phyloP scores from a whole-genome alignment of 1,140 invertebrate genomes.

The Eurosta solidaginis region DNA sequence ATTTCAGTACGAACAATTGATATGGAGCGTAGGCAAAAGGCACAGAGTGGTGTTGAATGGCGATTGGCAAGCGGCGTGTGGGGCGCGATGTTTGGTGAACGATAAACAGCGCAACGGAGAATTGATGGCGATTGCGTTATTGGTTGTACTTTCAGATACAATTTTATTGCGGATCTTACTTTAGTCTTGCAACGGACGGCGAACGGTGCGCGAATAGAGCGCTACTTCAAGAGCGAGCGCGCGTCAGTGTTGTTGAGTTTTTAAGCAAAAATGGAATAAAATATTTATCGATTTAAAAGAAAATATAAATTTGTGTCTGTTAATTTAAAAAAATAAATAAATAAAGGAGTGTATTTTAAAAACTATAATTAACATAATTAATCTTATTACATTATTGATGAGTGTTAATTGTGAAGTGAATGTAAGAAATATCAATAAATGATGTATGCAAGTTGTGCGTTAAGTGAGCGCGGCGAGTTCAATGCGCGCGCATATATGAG shows the following conservation, averaged over 20 bases:
- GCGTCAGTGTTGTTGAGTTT: neutral
- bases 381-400: slow-evolving; percentile 12
- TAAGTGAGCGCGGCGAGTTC: neutral
- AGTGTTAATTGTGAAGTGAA: neutral
- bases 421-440: neutral
- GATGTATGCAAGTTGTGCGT: neutral
- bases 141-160: slow-evolving; percentile 24
- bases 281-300: neutral
- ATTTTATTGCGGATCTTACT: slow-evolving; percentile 2
- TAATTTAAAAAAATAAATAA: neutral
- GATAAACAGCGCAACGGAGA: neutral
- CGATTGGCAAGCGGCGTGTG: neutral
- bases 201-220: neutral
- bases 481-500: neutral
- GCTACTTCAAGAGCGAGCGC: neutral
- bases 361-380: neutral
- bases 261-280: neutral
- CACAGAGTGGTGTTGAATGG: neutral
- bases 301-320: neutral
- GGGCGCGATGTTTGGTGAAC: no score
- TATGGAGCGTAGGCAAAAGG: neutral
- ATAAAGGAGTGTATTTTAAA: neutral
- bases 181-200: slow-evolving; percentile 19
- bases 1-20: neutral
- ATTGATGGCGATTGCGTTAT: neutral